Evolutionary conservation across 2,888 invertebrate species (phyloP).

Genomic region (Campoplex nolae): DNA sequence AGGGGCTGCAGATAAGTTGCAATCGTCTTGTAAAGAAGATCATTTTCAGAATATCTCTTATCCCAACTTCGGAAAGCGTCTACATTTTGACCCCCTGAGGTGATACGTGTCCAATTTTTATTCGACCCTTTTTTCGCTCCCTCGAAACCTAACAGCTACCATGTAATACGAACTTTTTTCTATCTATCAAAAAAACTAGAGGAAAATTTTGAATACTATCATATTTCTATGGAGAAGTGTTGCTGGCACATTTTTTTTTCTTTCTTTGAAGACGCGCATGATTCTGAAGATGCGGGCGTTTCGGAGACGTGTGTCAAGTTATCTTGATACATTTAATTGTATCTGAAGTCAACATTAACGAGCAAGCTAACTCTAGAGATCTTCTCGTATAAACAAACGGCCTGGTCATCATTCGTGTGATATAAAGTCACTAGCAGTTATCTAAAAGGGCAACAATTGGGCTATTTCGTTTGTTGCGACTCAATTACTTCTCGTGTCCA

Average conservation of each 20-base stretch:
- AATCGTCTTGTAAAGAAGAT: neutral
- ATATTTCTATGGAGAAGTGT: neutral
- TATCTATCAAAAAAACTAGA: neutral
- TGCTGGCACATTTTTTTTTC: neutral
- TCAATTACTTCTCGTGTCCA: neutral
- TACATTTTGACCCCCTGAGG: neutral
- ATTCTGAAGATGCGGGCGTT: neutral
- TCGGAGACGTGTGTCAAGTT: neutral
- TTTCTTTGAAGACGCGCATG: too few relatives aligned
- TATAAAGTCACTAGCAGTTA: too few relatives aligned
- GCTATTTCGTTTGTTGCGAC: too few relatives aligned
- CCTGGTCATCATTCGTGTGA: too few relatives aligned
- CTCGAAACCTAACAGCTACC: neutral
- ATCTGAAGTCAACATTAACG: neutral
- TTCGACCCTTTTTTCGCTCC: neutral
- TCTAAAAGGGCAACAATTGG: too few relatives aligned
- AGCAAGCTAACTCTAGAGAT: too few relatives aligned
- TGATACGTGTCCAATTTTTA: conserved; percentile 8
- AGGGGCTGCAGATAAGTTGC: neutral
- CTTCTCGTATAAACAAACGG: too few relatives aligned
- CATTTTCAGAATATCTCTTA: neutral
- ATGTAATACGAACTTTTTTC: neutral
- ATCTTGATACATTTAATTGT: neutral
- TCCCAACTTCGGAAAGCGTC: neutral
- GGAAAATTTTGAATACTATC: neutral